Base-by-base conservation (phyloP, 92 coral and sea anemone genomes). In the Nematostella vectensis region DNA sequence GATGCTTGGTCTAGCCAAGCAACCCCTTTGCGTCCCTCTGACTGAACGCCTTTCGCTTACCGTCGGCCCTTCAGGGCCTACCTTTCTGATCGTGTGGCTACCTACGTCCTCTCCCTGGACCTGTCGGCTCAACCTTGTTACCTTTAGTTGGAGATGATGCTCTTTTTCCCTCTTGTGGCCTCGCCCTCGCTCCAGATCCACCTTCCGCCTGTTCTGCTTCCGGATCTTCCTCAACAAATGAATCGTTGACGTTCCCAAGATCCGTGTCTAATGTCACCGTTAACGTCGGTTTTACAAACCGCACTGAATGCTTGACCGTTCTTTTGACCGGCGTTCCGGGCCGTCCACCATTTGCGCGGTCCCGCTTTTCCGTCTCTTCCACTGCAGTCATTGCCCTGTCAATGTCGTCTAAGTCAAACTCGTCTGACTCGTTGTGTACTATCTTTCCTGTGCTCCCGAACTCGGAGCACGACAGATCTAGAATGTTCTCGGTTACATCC, bases 231-330 rank as follows among this genome's bases (percentile, higher is more conserved):
- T 85, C 88, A 10, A 56, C 62, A 18, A 76, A 55, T 2, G 69
- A 52, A 22, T 81, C 88, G 36, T 85, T 85, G 0, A 71, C 63
- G 8, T 53, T 65, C 3, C 66, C 78, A 6, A 15, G 26, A 0
- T 62, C 67, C 18, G 61, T 63, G 19, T 64, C 16, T 37, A 80
- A 59, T 4, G 95, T 85, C 50, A 85, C 95, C 0, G 88, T 85
- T n/a, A 85, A 68, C 3, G 95, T 85, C 1, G 95, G 95, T 62
- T 85, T 85, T 1, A 85, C 84, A 62, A 85, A 85, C 36, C 95
- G 75, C 6, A 85, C 95, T n/a, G 81, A 60, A 45, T 81, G 75
- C 44, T 70, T 77, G 0, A 54, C 56, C 2, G 71, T 21, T 38
- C 68, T 61, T 31, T 67, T 72, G 0, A 79, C 87, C 4, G 87